phyloP scores from a whole-genome alignment of 2,888 invertebrate species.

The Lasioglossum lativentre region DNA sequence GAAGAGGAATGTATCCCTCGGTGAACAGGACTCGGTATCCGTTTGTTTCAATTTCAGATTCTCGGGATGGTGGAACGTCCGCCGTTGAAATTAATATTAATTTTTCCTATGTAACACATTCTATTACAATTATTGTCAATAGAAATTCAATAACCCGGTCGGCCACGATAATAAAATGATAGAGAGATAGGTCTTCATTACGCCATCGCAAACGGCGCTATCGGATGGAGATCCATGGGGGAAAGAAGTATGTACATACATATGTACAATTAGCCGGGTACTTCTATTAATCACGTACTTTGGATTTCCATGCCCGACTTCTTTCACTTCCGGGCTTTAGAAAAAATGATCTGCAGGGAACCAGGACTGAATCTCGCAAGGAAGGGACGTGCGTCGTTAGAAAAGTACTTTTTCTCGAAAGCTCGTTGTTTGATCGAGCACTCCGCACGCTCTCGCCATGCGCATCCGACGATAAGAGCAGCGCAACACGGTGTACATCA shows the following conservation, averaged over 20 bases:
- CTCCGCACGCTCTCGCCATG: not conserved
- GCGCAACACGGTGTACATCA: not conserved
- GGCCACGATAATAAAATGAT: not conserved
- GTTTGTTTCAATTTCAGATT: not conserved
- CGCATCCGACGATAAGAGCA: not conserved
- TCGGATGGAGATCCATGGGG: too few relatives aligned
- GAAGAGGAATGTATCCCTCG: constrained; percentile 4
- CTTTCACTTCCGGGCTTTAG: not conserved
- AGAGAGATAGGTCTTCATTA: not conserved
- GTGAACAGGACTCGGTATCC: not conserved
- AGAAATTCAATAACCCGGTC: not conserved
- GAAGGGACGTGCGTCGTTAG: not conserved
- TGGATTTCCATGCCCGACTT: too few relatives aligned
- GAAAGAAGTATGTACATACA: too few relatives aligned
- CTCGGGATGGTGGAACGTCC: not conserved
- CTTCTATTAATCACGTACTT: not conserved
- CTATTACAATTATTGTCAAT: too few relatives aligned
- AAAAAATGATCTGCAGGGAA: not conserved
- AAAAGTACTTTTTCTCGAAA: not conserved
- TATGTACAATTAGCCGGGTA: too few relatives aligned
- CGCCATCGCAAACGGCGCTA: too few relatives aligned
- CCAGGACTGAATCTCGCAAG: not conserved
- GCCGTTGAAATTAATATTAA: not conserved
- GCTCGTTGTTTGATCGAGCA: not conserved
- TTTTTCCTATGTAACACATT: too few relatives aligned